Conservation (phyloP, 2,888 invertebrate genomes). For the Apotomis betuletana region DNA sequence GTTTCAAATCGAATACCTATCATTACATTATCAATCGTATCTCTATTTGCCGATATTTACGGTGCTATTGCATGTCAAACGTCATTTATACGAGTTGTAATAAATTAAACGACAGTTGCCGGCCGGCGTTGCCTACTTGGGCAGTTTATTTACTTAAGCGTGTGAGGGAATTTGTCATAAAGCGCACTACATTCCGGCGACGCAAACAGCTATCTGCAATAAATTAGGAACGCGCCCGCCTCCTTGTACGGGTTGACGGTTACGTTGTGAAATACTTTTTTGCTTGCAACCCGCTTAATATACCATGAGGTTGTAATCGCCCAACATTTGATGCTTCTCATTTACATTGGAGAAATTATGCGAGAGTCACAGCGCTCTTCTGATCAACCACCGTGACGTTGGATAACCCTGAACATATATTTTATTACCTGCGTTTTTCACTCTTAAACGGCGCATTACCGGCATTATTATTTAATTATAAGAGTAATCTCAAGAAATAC, state of each 20-base stretch:
- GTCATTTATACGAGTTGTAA: slow-evolving; percentile 51
- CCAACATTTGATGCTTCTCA: slow-evolving; percentile 41
- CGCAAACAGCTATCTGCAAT: slow-evolving; percentile 46
- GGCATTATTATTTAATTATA: slow-evolving; percentile 25
- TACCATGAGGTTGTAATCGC: slow-evolving; percentile 38
- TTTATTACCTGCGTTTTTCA: slow-evolving; percentile 6
- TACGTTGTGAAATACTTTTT: slow-evolving; percentile 55
- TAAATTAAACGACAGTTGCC: slow-evolving; percentile 52
- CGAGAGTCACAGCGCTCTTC: slow-evolving; percentile 17
- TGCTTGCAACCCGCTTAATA: slow-evolving; percentile 48
- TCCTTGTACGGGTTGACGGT: slow-evolving; percentile 48
- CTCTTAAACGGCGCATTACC: slow-evolving; percentile 27
- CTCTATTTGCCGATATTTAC: slow-evolving; percentile 51
- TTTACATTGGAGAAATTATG: slow-evolving; percentile 29
- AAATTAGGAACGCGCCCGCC: slow-evolving; percentile 49
- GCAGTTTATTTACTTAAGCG: slow-evolving; percentile 53
- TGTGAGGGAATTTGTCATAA: slow-evolving; percentile 58
- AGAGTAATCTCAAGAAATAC: slow-evolving; percentile 22
- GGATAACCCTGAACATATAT: slow-evolving; percentile 31
- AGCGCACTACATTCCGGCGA: slow-evolving; percentile 48
- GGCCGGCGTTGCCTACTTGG: slow-evolving; percentile 51
- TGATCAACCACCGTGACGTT: slow-evolving; percentile 32
- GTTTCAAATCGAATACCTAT: slow-evolving; percentile 48
- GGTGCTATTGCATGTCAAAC: slow-evolving; percentile 50
- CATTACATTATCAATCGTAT: slow-evolving; percentile 51